Conservation (phyloP, 2,888 invertebrate species). For the Odontocolon sp. region DNA sequence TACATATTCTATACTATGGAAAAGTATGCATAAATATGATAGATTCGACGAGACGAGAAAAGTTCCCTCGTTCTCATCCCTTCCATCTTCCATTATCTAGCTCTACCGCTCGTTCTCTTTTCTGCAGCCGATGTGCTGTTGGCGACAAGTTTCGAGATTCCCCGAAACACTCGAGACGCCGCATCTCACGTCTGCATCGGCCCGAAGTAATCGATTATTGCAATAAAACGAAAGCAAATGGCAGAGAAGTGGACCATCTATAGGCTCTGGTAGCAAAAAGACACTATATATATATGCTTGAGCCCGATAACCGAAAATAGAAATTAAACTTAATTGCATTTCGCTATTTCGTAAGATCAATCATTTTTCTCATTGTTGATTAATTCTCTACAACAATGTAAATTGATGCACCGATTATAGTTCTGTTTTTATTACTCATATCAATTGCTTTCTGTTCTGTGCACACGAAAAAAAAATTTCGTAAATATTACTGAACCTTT, state of each 20-base stretch:
- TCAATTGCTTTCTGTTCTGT: neutral
- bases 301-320: neutral
- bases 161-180: constrained; percentile 46
- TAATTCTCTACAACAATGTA: no score
- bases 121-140: constrained; percentile 22
- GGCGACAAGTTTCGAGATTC: constrained; percentile 47
- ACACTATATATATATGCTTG: neutral
- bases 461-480: no score
- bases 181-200: constrained; percentile 38
- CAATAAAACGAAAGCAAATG: constrained; percentile 30
- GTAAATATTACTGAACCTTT: no score
- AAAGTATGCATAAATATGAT: constrained; percentile 28
- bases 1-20: constrained; percentile 4
- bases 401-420: no score
- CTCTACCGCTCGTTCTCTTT: constrained; percentile 3
- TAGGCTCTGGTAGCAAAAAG: neutral
- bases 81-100: constrained; percentile 19
- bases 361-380: neutral
- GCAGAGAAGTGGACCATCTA: constrained; percentile 1
- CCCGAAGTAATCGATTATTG: constrained; percentile 42
- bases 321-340: neutral
- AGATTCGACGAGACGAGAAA: constrained; percentile 23
- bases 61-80: constrained; percentile 18
- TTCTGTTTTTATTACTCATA: neutral
- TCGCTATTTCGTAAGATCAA: neutral